Percentiles rank a stretch among this genome's conserved stretches.
Evolutionary conservation across 2,113 vertebrate genomes (phyloP).

Genomic region (Haplochromis burtoni): DNA sequence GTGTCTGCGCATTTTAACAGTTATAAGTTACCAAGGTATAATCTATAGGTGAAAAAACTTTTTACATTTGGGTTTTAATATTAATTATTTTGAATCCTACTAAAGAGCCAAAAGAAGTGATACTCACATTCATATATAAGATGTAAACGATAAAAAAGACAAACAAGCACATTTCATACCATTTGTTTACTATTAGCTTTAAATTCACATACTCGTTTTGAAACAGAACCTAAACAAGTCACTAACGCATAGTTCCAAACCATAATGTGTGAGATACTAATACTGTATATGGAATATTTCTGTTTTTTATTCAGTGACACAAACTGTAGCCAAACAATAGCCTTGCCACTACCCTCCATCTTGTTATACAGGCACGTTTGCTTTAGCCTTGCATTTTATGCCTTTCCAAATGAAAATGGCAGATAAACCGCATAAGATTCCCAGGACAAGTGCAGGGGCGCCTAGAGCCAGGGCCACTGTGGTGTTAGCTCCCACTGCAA

Average conservation of each 20-base stretch:
- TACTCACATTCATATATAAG: background rate
- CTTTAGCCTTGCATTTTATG: slow-evolving; percentile 41
- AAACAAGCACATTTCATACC: background rate
- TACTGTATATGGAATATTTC: background rate
- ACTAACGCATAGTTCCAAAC: background rate
- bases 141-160: background rate
- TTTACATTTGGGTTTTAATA: background rate
- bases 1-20: background rate
- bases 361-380: background rate
- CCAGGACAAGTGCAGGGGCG: slow-evolving; percentile 47
- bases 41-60: background rate
- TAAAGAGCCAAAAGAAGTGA: background rate
- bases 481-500: slow-evolving; percentile 49
- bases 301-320: background rate
- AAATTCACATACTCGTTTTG: background rate
- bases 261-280: background rate
- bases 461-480: slow-evolving; percentile 58
- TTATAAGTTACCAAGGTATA: background rate
- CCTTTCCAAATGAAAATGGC: slow-evolving; percentile 56
- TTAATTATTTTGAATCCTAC: background rate
- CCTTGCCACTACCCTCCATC: background rate
- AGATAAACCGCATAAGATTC: slow-evolving; percentile 38
- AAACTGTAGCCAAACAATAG: background rate
- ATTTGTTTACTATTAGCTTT: background rate
- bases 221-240: background rate